Percentiles rank a stretch among this genome's conserved stretches.
These are phyloP conservation scores for Propithecus perrieri DNA, from an alignment of 2,797 vertebrate species.

Conservation along the genomic window DNA sequence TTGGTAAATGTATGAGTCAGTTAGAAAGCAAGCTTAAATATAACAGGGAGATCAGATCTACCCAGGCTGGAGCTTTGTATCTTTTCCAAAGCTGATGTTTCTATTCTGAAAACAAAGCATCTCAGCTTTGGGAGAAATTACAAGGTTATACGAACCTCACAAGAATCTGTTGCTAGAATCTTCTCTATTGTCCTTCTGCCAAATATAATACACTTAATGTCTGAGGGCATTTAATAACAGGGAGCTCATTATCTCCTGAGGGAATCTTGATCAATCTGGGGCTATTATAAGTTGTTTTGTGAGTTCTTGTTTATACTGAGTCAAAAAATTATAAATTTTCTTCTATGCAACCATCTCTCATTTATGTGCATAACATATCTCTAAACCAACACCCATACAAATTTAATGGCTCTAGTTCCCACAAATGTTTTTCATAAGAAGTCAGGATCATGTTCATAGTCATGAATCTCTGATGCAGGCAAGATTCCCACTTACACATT, in stretches of 20 bases:
- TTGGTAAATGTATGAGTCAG: slow-evolving; percentile 38
- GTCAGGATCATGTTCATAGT: background rate
- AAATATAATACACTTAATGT: slow-evolving; percentile 5
- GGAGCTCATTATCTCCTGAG: background rate
- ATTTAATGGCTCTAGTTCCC: background rate
- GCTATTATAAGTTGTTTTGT: background rate
- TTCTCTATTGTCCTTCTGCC: background rate
- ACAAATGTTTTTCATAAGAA: background rate
- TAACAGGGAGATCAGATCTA: background rate
- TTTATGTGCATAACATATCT: background rate
- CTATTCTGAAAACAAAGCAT: slow-evolving; percentile 40
- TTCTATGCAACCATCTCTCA: background rate
- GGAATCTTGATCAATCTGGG: background rate
- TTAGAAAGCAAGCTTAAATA: slow-evolving; percentile 16
- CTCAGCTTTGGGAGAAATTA: slow-evolving; percentile 11
- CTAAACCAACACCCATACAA: background rate
- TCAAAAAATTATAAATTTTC: background rate
- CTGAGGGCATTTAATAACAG: background rate
- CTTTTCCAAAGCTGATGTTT: slow-evolving; percentile 14
- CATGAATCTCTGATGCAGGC: background rate
- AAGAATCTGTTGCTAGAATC: background rate
- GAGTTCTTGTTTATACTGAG: background rate
- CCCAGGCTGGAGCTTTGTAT: background rate
- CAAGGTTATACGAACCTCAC: background rate
- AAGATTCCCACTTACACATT: rapidly evolving